Base-by-base conservation (phyloP, 2,888 invertebrate genomes). In the Ochropleura leucogaster region DNA sequence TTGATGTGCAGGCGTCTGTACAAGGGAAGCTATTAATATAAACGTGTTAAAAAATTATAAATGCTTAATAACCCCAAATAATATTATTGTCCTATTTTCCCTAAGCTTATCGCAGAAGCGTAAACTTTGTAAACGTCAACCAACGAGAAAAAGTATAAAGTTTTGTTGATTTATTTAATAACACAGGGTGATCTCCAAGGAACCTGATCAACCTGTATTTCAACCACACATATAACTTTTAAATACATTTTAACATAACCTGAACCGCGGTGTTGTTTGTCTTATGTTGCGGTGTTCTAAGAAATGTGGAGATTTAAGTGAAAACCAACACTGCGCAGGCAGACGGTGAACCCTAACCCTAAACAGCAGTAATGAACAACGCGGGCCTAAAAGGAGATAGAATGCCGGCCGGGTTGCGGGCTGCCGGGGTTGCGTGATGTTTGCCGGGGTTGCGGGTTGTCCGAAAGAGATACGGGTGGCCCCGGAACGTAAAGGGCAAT, bases 151-250 rank as follows among this genome's bases (percentile, higher is more conserved):
- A 62, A 40, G 20, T 10, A 51, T 20, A 47, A 42, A 65, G 66
- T 82, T 80, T 79, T 75, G 51, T 72, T 79, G 44, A 62, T 67
- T 81, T 70, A 69, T 84, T 84, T 74, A 73, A 62, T 72, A 72
- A 74, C 67, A 75, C 67, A 49, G 42, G 20, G n/a, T 47, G 42
- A 76, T 72, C 49, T 53, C 55, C 18, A n/a, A 60, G 18, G 42
- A 60, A 70, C 79, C 57, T 6, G 67, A 69, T 51, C 16, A 85
- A 83, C 87, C 67, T 53, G 85, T 84, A 71, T 82, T 64, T 82
- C 73, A 60, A 14, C 44, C 65, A 51, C n/a, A 16, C 63, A 62
- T 55, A 18, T 55, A 1, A 57, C 49, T 62, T 71, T 64, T 53
- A 47, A 49, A 72, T 46, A 47, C 42, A 55, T 9, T 76, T 80